Evolutionary conservation across 2,888 invertebrate genomes (phyloP), one percentile per base, ranked within the genome.

Genomic region (Julus scandinavius): DNA sequence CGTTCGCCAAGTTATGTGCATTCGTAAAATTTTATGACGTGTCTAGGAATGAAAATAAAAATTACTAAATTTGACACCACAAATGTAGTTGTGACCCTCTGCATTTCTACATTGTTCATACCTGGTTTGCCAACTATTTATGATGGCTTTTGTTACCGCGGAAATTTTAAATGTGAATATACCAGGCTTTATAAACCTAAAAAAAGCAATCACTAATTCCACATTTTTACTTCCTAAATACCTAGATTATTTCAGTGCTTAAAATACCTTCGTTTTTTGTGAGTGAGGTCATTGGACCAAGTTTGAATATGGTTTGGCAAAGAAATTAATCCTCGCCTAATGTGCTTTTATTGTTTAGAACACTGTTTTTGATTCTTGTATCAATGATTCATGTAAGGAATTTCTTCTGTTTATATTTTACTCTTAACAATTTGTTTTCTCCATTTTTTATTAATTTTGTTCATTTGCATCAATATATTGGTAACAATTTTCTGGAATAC

Each of bases 41-140:
- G 80, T 80, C 38, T 38, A 11, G 29, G 11, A 80, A 80, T 11
- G 80, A 38, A 29, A 80, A 38, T 13, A 38, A 4, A 38, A 80
- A 80, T 38, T 29, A 80, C 38, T 80, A 38, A 80, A 80, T 80
- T 38, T 38, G 72, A 72, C 72, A 72, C 72, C 72, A 72, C 72
- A 20, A 45, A 5, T 11, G 72, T 29, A 72, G 29, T 72, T 72
- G 20, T 72, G 80, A 80, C 80, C 38, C 38, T 9, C 80, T 72
- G 80, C 38, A 80, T 80, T 80, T 38, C 80, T 80, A 13, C 80
- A 29, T 80, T 80, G 80, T 38, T 80, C 80, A 5, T 72, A 5
- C 9, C 4, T 72, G 20, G 11, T 29, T 80, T 80, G 80, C 29
- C 38, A 38, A 38, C 38, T 13, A 80, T 80, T 80, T 80, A 80